phyloP scores from a whole-genome alignment of 2,888 invertebrate species.

The Timema podura region DNA sequence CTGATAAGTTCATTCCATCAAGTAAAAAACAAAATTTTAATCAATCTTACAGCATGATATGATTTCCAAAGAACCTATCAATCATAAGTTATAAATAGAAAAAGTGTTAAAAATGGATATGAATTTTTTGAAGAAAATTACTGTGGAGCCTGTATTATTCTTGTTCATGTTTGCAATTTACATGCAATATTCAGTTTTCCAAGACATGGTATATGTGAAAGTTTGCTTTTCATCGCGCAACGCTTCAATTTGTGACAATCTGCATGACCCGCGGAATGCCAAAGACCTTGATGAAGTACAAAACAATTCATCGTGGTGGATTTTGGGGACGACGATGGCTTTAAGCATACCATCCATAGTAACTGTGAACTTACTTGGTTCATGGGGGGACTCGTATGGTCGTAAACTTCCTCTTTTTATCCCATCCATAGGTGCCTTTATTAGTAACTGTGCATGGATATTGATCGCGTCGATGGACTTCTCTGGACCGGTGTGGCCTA shows the following conservation, averaged over 20 bases:
- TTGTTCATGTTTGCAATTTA: slow-evolving; percentile 45
- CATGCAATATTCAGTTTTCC: slow-evolving; percentile 43
- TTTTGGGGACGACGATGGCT: slow-evolving; percentile 38
- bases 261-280: slow-evolving; percentile 33
- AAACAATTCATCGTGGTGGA: slow-evolving; percentile 38
- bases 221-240: slow-evolving; percentile 39
- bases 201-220: slow-evolving; percentile 45
- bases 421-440: slow-evolving; percentile 42
- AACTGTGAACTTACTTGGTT: slow-evolving; percentile 38
- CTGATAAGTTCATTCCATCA: too few relatives aligned
- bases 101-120: too few relatives aligned
- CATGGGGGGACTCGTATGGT: slow-evolving; percentile 45
- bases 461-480: slow-evolving; percentile 39
- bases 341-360: slow-evolving; percentile 39
- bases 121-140: slow-evolving; percentile 34
- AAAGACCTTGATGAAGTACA: slow-evolving; percentile 35
- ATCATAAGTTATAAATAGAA: too few relatives aligned
- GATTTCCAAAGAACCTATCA: too few relatives aligned
- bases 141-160: slow-evolving; percentile 47
- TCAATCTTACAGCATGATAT: too few relatives aligned
- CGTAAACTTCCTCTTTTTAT: slow-evolving; percentile 45
- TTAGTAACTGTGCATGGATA: slow-evolving; percentile 38
- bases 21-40: too few relatives aligned
- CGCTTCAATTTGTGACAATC: slow-evolving; percentile 33
- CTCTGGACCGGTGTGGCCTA: slow-evolving; percentile 36